A percentile compares a stretch with the other conserved stretches of the same genome.
phyloP scores from a whole-genome alignment of 2,797 vertebrate genomes.

The Amphiprion clarkii region DNA sequence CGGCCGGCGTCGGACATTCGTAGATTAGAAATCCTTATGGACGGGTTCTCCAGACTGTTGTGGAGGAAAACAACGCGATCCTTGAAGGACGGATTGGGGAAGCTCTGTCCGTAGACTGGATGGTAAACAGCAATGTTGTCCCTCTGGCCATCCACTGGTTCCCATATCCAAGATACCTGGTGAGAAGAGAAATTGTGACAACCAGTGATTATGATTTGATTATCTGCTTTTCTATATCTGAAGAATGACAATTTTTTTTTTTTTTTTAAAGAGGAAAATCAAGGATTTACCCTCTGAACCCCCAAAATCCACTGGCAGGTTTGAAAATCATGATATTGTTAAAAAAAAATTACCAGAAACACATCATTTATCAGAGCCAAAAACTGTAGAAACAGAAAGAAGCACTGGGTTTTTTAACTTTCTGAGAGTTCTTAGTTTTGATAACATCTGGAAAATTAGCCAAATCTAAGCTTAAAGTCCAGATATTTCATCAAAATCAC shows the following conservation, averaged over 20 bases:
- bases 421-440: too few relatives aligned
- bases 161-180: slow-evolving; percentile 90
- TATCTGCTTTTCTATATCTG: not conserved
- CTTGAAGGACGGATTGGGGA: slow-evolving; percentile 75
- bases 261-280: too few relatives aligned
- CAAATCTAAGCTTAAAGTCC: too few relatives aligned
- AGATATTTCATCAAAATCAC: too few relatives aligned
- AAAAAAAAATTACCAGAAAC: too few relatives aligned
- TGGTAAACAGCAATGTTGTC: slow-evolving; percentile 87
- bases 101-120: slow-evolving; percentile 82
- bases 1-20: slow-evolving; percentile 86
- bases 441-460: too few relatives aligned
- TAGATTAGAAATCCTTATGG: slow-evolving; percentile 83
- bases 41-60: slow-evolving; percentile 80
- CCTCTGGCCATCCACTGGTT: slow-evolving; percentile 61
- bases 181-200: not conserved
- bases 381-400: too few relatives aligned
- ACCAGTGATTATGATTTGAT: not conserved
- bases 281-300: too few relatives aligned
- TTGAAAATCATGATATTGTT: too few relatives aligned
- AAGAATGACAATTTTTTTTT: not conserved
- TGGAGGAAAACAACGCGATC: slow-evolving; percentile 80
- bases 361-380: too few relatives aligned
- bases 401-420: too few relatives aligned
- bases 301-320: too few relatives aligned